These are phyloP conservation scores for Tipula vernalis DNA, from an alignment of 2,888 invertebrate species.

Conservation along the genomic window DNA sequence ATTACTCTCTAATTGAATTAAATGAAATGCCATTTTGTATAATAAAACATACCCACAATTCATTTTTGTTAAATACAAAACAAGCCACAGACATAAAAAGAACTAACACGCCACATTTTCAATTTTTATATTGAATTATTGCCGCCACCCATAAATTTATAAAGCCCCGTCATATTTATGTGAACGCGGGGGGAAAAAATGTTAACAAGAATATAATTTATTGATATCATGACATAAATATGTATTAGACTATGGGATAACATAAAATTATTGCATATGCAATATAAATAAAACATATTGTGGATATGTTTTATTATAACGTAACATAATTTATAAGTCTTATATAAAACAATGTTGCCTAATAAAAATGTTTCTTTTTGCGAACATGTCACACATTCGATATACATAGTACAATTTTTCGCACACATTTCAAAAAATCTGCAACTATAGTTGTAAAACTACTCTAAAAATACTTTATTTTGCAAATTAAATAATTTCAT, in stretches of 20 bases:
- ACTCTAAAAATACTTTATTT: not conserved
- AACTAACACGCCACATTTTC: not conserved
- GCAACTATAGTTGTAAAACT: not conserved
- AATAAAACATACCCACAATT: not conserved
- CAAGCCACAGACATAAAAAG: not conserved
- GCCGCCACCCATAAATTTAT: conserved; percentile 4
- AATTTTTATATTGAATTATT: not conserved
- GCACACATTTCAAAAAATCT: not conserved
- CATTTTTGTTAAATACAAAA: not conserved
- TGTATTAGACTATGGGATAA: not conserved
- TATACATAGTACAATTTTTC: not conserved
- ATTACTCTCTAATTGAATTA: not conserved
- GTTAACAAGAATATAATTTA: not conserved
- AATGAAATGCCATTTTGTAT: not conserved
- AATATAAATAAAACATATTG: not conserved
- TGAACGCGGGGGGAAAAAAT: not conserved
- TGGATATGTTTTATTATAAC: not conserved
- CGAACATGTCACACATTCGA: not conserved
- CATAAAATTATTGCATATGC: not conserved
- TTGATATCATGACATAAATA: not conserved
- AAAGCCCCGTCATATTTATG: not conserved
- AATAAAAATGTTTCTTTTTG: not conserved
- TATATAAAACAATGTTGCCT: not conserved
- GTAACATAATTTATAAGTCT: not conserved
- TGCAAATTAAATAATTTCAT: not conserved